Evolutionary conservation across 2,797 vertebrate genomes (phyloP).

Genomic region (Emys orbicularis): DNA sequence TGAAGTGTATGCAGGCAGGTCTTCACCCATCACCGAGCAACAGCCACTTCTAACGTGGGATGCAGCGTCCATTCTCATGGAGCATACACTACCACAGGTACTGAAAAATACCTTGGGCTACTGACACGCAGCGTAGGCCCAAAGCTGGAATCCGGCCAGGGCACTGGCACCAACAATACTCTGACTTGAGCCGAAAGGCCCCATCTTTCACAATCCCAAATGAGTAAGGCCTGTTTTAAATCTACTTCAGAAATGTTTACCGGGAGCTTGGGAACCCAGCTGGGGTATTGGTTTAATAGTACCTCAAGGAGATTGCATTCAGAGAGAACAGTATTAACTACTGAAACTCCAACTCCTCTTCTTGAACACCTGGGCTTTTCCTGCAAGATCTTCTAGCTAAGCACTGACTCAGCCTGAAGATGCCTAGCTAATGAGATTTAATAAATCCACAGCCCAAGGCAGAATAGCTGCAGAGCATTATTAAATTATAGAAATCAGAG

Average conservation of each 20-base stretch:
- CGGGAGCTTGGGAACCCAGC: neutral
- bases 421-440: neutral
- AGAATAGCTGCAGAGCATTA: neutral
- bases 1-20: neutral
- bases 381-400: slow-evolving; percentile 25
- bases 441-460: neutral
- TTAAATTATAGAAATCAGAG: neutral
- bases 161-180: neutral
- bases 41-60: no score
- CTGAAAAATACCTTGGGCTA: neutral
- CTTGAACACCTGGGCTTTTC: slow-evolving; percentile 64
- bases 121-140: neutral
- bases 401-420: neutral
- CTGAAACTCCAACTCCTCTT: neutral
- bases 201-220: neutral
- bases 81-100: no score
- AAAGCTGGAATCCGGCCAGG: neutral
- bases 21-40: neutral
- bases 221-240: neutral
- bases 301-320: neutral
- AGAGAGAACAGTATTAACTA: neutral
- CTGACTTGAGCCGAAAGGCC: neutral
- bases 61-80: no score
- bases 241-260: neutral
- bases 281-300: neutral